Evolutionary conservation across 2,113 vertebrate species (phyloP).

Genomic region (Apeltes quadracus): DNA sequence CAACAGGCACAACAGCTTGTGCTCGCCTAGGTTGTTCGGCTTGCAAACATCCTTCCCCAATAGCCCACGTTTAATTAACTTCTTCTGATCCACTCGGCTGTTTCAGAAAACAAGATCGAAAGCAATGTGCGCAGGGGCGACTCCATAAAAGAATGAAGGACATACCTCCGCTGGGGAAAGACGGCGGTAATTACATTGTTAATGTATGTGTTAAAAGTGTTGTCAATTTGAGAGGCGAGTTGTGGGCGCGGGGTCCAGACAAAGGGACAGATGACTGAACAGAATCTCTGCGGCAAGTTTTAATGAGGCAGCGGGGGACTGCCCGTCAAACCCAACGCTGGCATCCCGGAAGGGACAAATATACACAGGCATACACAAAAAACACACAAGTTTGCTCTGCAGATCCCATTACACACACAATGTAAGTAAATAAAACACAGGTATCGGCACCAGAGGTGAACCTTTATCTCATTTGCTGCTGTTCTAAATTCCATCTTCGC

Average conservation of each 20-base stretch:
- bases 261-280: slow-evolving; percentile 70
- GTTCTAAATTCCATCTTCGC: slow-evolving; percentile 49
- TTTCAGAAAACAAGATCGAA: slow-evolving; percentile 11
- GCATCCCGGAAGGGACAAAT: slow-evolving; percentile 41
- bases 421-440: slow-evolving; percentile 18
- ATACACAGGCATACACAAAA: background rate
- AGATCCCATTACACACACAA: slow-evolving; percentile 16
- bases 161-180: slow-evolving; percentile 9
- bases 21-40: background rate
- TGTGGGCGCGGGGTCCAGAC: slow-evolving; percentile 53
- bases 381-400: slow-evolving; percentile 20
- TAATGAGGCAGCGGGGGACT: slow-evolving; percentile 76
- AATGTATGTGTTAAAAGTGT: slow-evolving; percentile 42
- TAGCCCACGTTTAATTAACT: slow-evolving; percentile 21
- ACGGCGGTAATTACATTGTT: slow-evolving; percentile 48
- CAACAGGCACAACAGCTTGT: background rate
- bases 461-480: slow-evolving; percentile 35
- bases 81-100: slow-evolving; percentile 10
- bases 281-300: slow-evolving; percentile 67
- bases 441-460: background rate
- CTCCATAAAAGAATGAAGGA: background rate
- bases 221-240: slow-evolving; percentile 47
- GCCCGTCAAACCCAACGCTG: slow-evolving; percentile 55
- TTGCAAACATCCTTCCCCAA: background rate
- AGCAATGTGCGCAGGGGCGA: background rate